These are phyloP conservation scores for Parotia lawesii DNA, from an alignment of 2,113 vertebrate genomes.

Conservation along the genomic window DNA sequence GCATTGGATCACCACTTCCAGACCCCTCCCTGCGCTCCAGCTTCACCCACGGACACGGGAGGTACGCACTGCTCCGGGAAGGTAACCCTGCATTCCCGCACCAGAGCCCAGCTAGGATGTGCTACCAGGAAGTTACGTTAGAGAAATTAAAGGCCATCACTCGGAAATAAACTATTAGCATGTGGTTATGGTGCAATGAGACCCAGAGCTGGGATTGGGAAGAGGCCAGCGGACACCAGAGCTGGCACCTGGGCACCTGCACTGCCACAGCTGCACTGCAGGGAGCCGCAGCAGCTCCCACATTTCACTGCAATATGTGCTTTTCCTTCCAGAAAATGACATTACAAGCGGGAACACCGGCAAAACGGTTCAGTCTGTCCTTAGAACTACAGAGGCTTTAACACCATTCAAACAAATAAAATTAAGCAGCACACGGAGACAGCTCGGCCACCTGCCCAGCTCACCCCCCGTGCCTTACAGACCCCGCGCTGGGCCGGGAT, in stretches of 20 bases:
- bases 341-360: neutral
- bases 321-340: neutral
- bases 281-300: neutral
- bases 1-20: neutral
- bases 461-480: neutral
- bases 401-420: neutral
- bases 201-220: neutral
- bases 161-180: neutral
- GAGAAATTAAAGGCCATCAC: neutral
- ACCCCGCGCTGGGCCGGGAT: neutral
- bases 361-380: accelerated
- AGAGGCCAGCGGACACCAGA: neutral
- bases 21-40: neutral
- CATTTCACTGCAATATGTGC: neutral
- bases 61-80: accelerated
- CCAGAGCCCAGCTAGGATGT: accelerated
- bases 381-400: neutral
- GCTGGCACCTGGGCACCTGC: neutral
- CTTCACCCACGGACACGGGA: neutral
- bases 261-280: conserved; percentile 28
- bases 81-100: neutral
- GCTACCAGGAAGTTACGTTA: accelerated
- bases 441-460: neutral
- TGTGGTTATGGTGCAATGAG: accelerated
- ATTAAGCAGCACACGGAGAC: neutral